Conservation (phyloP, 2,797 vertebrate species). For the Sarcophilus harrisii region DNA sequence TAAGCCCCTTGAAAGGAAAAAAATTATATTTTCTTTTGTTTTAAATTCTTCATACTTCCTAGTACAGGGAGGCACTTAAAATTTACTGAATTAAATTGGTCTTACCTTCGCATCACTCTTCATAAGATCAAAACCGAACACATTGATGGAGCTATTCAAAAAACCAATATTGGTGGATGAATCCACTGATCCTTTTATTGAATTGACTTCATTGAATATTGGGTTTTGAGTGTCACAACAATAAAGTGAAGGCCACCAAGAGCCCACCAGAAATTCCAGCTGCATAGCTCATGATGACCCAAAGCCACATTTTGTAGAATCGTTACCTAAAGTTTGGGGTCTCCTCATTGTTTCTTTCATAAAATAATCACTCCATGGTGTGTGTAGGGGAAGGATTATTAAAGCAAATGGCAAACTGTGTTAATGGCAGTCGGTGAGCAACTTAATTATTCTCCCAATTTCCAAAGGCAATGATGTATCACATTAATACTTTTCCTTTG, state of each 20-base stretch:
- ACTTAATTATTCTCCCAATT: slow-evolving; percentile 75
- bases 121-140: background rate
- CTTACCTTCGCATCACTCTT: background rate
- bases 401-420: slow-evolving; percentile 65
- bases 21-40: background rate
- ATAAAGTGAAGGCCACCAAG: background rate
- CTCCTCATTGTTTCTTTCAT: slow-evolving; percentile 55
- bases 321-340: slow-evolving; percentile 44
- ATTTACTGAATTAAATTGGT: background rate
- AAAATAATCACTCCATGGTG: slow-evolving; percentile 51
- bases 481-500: slow-evolving; percentile 66
- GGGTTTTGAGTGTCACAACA: background rate
- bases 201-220: slow-evolving; percentile 16
- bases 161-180: background rate
- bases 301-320: slow-evolving; percentile 1
- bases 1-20: background rate
- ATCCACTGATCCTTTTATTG: background rate
- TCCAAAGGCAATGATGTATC: slow-evolving; percentile 75
- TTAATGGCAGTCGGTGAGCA: slow-evolving; percentile 65
- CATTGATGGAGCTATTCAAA: slow-evolving; percentile 20
- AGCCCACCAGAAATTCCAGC: slow-evolving; percentile 20
- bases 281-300: background rate
- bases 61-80: background rate
- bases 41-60: background rate
- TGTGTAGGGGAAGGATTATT: slow-evolving; percentile 17